Base-by-base conservation (phyloP, 2,797 vertebrate species). In the Gallinago stenura region DNA sequence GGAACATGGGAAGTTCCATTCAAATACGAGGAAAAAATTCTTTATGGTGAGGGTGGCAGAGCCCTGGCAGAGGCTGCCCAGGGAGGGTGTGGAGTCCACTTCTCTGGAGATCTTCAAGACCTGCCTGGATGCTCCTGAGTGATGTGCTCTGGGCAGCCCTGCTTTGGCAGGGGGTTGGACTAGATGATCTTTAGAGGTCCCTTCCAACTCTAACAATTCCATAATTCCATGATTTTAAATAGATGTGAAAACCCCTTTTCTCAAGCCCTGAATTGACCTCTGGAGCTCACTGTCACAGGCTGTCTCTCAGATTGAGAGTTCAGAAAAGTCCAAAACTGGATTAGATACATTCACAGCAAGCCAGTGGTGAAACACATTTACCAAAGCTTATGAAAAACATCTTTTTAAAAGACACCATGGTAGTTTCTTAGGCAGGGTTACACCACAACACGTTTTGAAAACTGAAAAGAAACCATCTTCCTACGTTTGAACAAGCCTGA, bases 361-460 rank as follows among this genome's bases (percentile, higher is more conserved):
- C 46, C 22, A 72, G 26, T 26, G 31, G 48, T 46, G 78, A 88
- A 91, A 85, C 30, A 77, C 56, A 46, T 65, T 87, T 76, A 94
- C 69, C 48, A 89, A 89, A 92, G 54, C 78, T 93, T 80, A 87
- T 64, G 80, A 89, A 89, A 93, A 91, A 54, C 72, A 90, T 83
- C 68, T 88, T 96, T 95, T 88, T 91, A 50, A 54, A 91, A 85
- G 61, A 76, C 30, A 84, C 24, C 25, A n/a, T 0, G 0, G 20
- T 18, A 80, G 60, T 25, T 93, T 95, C 41, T 53, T 60, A 71
- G 39, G 62, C 46, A 83, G 83, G 12, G 20, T 62, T 75, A 64
- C 15, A 61, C 50, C 57, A 83, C 68, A 28, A 9, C 26, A 41
- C 78, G 35, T n/a, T 91, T 28, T 69, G 82, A 75, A 94, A 94